Conservation (phyloP, 2,888 invertebrate species). For the Taphrorychus bicolor region DNA sequence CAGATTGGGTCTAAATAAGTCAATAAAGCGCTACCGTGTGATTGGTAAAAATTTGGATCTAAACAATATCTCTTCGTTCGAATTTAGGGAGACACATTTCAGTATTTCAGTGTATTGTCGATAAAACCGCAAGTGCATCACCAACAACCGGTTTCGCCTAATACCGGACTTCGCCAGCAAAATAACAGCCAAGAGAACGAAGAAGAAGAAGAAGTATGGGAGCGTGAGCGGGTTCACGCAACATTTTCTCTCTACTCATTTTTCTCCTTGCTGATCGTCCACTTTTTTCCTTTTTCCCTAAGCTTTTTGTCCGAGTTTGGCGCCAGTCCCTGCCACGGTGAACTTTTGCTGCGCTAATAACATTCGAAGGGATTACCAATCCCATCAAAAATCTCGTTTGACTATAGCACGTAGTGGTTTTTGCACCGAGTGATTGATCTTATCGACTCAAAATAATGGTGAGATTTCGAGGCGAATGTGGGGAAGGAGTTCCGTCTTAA, state of each 20-base stretch:
- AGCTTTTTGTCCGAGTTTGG: background rate
- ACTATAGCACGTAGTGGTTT: no score
- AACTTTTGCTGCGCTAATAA: background rate
- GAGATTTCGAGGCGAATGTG: background rate
- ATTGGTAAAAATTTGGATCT: no score
- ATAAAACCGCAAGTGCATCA: background rate
- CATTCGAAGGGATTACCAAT: background rate
- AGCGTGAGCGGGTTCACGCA: background rate
- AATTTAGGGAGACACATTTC: no score
- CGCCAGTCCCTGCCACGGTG: background rate
- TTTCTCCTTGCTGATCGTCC: slow-evolving; percentile 1
- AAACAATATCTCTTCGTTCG: no score
- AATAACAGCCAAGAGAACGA: background rate
- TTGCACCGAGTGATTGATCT: no score
- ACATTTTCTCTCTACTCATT: slow-evolving; percentile 2
- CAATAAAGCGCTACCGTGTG: no score
- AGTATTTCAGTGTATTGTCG: background rate
- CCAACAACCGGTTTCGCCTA: slow-evolving; percentile 1
- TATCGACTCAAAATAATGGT: no score
- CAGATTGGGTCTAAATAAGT: no score
- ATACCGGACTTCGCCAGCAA: background rate
- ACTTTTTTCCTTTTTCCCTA: background rate
- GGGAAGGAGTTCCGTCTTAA: background rate
- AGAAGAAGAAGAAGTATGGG: background rate
- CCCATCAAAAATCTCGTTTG: no score